Evolutionary conservation across 2,797 vertebrate species (phyloP).

Genomic region (Enteromius trimaculatus): DNA sequence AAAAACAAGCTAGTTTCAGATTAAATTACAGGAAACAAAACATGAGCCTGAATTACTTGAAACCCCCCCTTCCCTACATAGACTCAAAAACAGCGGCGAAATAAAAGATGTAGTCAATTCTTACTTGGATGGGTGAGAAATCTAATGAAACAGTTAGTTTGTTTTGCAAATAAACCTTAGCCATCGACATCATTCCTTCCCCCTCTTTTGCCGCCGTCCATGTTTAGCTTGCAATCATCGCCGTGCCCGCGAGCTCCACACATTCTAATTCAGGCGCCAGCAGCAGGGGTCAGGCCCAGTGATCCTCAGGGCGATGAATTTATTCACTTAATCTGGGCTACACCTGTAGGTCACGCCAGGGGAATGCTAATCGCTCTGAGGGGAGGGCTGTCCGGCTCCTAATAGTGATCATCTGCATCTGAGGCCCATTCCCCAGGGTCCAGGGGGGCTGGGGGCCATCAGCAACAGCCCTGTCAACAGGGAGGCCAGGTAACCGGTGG

Average conservation of each 20-base stretch:
- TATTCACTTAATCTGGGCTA: constrained; percentile 81
- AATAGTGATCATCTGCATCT: constrained; percentile 85
- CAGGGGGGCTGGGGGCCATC: constrained; percentile 63
- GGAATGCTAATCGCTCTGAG: constrained; percentile 78
- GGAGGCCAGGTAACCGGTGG: constrained; percentile 75
- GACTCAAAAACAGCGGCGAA: constrained; percentile 20
- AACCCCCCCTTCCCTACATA: constrained; percentile 50
- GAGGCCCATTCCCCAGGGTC: constrained; percentile 78
- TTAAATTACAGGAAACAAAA: constrained; percentile 78
- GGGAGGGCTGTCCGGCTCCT: constrained; percentile 68
- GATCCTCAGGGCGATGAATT: constrained; percentile 75
- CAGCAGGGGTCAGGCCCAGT: constrained; percentile 63
- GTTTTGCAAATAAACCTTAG: constrained; percentile 54
- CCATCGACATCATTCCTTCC: constrained; percentile 39
- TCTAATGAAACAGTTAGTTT: constrained; percentile 44
- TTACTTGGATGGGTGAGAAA: constrained; percentile 15
- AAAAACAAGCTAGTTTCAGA: constrained; percentile 78
- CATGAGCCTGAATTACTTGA: constrained; percentile 71
- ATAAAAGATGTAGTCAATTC: constrained; percentile 42
- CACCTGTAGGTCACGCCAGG: constrained; percentile 82
- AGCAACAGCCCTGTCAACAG: constrained; percentile 77
- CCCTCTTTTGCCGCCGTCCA: constrained; percentile 34
- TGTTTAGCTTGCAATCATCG: constrained; percentile 59
- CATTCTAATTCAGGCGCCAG: constrained; percentile 66
- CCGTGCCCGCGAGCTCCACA: constrained; percentile 51